Conservation (phyloP, 2,113 vertebrate species). For the Silurus asotus region DNA sequence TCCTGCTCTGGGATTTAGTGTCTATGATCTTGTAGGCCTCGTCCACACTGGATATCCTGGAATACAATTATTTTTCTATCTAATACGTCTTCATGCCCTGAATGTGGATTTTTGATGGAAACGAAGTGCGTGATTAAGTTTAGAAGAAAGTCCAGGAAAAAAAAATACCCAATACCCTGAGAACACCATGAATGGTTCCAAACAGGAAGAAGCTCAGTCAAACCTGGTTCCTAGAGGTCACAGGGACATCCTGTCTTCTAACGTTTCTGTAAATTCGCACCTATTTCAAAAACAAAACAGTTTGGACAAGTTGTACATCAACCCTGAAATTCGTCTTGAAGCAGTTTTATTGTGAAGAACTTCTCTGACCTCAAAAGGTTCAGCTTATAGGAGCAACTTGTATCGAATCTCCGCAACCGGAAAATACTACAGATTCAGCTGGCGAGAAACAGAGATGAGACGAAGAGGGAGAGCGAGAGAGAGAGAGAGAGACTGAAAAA, state of each 20-base stretch:
- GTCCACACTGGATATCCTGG: too few relatives aligned
- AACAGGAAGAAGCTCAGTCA: conserved; percentile 49
- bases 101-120: background rate
- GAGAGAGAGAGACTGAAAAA: background rate
- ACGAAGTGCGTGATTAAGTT: background rate
- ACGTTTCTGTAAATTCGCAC: conserved; percentile 23
- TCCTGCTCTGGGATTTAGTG: conserved; percentile 54
- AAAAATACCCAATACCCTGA: conserved; percentile 30
- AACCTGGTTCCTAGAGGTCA: conserved; percentile 37
- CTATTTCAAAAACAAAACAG: background rate
- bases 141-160: background rate
- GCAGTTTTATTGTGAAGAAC: background rate
- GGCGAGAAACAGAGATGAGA: background rate
- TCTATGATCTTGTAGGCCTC: conserved; percentile 5
- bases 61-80: background rate
- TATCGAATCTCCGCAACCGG: conserved; percentile 27
- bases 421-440: conserved; percentile 47
- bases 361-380: conserved; percentile 29
- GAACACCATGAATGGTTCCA: conserved; percentile 35
- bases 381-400: background rate
- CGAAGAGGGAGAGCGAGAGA: too few relatives aligned
- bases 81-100: background rate
- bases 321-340: background rate
- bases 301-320: background rate
- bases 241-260: conserved; percentile 43